phyloP scores from a whole-genome alignment of 2,797 vertebrate genomes.

The Micropoecilia bifurca region DNA sequence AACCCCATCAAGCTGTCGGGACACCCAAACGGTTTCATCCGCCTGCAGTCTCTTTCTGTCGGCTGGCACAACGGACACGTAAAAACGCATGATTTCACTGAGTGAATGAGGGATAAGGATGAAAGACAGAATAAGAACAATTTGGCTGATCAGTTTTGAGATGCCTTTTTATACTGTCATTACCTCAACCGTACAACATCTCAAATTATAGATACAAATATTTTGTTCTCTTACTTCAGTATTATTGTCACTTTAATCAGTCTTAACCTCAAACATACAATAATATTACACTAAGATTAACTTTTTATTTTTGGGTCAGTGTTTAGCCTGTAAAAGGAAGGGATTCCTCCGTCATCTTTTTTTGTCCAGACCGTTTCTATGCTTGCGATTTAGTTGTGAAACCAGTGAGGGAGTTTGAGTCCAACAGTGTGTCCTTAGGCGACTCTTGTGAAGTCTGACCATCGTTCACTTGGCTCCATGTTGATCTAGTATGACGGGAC shows the following conservation, averaged over 20 bases:
- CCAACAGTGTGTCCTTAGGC: conserved; percentile 32
- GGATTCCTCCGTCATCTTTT: conserved; percentile 19
- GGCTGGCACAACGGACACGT: conserved; percentile 86
- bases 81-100: neutral
- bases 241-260: conserved; percentile 7
- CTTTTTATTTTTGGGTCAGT: conserved; percentile 21
- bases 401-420: conserved; percentile 4
- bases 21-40: conserved; percentile 91
- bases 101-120: conserved; percentile 13
- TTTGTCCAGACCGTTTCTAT: conserved; percentile 5
- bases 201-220: conserved; percentile 4
- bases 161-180: conserved; percentile 45
- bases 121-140: neutral
- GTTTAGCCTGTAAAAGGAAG: conserved; percentile 52
- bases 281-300: conserved; percentile 19
- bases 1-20: conserved; percentile 88
- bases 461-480: conserved; percentile 72
- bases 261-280: conserved; percentile 11
- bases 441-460: conserved; percentile 17
- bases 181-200: conserved; percentile 13
- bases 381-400: conserved; percentile 1
- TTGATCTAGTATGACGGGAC: conserved; percentile 58
- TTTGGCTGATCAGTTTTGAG: conserved; percentile 9
- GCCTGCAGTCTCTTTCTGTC: conserved; percentile 87
- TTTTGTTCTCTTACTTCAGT: neutral